phyloP scores from a whole-genome alignment of 2,113 vertebrate species.

The Chionis minor region DNA sequence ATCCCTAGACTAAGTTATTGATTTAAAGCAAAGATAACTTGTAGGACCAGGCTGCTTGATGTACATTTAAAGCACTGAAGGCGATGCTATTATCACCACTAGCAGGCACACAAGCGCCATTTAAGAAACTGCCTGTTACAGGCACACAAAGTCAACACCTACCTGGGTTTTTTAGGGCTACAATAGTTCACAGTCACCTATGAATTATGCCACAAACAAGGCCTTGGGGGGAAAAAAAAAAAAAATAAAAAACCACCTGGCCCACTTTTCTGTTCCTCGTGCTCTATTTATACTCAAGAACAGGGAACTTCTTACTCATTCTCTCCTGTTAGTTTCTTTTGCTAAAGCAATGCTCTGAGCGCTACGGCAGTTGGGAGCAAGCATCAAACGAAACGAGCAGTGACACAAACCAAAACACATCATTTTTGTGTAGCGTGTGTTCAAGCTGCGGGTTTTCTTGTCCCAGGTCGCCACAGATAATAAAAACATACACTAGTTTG shows the following conservation, averaged over 20 bases:
- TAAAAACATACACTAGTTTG: neutral
- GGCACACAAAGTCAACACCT: neutral
- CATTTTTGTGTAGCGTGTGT: neutral
- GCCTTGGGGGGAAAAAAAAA: neutral
- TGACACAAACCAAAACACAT: neutral
- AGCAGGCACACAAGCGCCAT: neutral
- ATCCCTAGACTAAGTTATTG: neutral
- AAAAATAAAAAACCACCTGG: neutral
- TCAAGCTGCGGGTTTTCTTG: neutral
- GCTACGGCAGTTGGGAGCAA: neutral
- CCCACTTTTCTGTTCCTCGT: fast-evolving
- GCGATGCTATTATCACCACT: neutral
- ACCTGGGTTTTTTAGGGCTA: neutral
- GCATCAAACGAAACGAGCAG: neutral
- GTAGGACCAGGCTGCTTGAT: neutral
- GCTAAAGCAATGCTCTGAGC: neutral
- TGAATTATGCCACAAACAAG: neutral
- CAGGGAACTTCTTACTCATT: neutral
- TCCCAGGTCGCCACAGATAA: neutral
- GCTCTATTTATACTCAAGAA: neutral
- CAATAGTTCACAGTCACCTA: neutral
- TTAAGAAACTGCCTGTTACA: neutral
- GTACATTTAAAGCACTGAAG: neutral
- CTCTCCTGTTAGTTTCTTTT: neutral
- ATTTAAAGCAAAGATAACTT: neutral